Evolutionary conservation across 1,140 invertebrate genomes (phyloP).

Genomic region (Drosophila virilis): DNA sequence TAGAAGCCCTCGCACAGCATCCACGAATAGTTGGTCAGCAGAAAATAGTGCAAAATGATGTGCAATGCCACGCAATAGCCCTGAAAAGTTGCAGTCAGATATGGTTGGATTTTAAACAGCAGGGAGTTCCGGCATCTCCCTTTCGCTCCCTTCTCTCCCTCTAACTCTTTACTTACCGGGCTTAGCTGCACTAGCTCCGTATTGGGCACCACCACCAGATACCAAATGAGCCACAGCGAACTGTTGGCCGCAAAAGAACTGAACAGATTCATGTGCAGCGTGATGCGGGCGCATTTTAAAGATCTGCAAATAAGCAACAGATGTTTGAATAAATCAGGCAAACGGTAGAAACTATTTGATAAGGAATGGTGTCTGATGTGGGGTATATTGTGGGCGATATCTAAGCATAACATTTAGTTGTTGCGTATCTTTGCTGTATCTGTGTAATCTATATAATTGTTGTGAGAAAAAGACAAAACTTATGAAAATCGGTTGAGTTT

Average conservation of each 20-base stretch:
- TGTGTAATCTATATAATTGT: too few relatives aligned
- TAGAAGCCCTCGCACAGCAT: slow-evolving; percentile 97
- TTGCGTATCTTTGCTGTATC: not conserved
- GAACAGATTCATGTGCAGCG: slow-evolving; percentile 97
- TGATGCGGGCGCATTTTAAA: slow-evolving; percentile 92
- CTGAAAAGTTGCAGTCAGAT: slow-evolving; percentile 84
- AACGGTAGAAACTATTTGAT: not conserved
- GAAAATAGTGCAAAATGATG: slow-evolving; percentile 93
- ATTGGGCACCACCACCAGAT: slow-evolving; percentile 86
- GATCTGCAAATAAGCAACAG: slow-evolving; percentile 85
- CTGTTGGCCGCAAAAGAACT: slow-evolving; percentile 94
- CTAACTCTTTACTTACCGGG: slow-evolving; percentile 82
- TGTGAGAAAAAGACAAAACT: too few relatives aligned
- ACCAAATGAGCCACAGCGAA: slow-evolving; percentile 88
- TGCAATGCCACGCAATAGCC: slow-evolving; percentile 92
- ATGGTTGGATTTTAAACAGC: not conserved
- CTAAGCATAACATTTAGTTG: not conserved
- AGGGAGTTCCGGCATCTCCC: not conserved
- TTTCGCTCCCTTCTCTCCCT: too few relatives aligned
- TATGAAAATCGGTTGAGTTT: too few relatives aligned
- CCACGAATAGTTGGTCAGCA: slow-evolving; percentile 97
- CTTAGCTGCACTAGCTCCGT: slow-evolving; percentile 85
- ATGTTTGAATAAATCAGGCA: not conserved
- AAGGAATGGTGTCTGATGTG: not conserved
- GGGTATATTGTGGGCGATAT: not conserved